Evolutionary conservation across 35 echinoderm and acorn worm species (phyloP).

Genomic region (Heliocidaris tuberculata): DNA sequence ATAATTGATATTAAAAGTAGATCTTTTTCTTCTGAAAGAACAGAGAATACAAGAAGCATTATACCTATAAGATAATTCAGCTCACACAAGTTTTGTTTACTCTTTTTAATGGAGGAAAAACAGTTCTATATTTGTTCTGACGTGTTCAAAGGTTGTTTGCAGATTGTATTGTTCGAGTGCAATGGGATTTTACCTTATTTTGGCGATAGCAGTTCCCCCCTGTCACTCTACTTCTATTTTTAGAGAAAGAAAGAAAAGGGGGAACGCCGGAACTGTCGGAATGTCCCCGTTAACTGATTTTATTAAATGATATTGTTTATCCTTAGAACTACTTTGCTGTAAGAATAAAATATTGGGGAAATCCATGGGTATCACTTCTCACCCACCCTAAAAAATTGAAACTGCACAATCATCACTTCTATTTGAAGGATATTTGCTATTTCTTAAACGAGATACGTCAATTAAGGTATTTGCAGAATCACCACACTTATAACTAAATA

Average conservation of each 20-base stretch:
- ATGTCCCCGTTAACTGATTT: neutral
- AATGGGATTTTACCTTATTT: neutral
- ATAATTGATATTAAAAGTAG: neutral
- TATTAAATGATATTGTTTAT: neutral
- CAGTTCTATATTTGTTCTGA: slow-evolving; percentile 1
- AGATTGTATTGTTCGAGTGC: neutral
- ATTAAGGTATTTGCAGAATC: no score
- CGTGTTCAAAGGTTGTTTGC: slow-evolving; percentile 1
- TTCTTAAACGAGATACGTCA: no score
- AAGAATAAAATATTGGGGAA: neutral
- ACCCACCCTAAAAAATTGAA: no score
- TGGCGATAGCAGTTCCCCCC: neutral
- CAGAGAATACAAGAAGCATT: neutral
- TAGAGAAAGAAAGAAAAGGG: neutral
- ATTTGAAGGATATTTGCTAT: no score
- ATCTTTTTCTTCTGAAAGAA: neutral
- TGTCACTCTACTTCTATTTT: neutral
- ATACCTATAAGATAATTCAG: neutral
- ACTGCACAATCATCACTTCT: no score
- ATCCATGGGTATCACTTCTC: neutral
- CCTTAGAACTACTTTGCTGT: neutral
- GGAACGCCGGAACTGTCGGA: neutral
- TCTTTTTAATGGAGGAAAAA: neutral
- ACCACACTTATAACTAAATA: no score
- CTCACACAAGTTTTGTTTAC: neutral